phyloP scores from a whole-genome alignment of 2,888 invertebrate genomes.

The Ypsolopha scabrella region DNA sequence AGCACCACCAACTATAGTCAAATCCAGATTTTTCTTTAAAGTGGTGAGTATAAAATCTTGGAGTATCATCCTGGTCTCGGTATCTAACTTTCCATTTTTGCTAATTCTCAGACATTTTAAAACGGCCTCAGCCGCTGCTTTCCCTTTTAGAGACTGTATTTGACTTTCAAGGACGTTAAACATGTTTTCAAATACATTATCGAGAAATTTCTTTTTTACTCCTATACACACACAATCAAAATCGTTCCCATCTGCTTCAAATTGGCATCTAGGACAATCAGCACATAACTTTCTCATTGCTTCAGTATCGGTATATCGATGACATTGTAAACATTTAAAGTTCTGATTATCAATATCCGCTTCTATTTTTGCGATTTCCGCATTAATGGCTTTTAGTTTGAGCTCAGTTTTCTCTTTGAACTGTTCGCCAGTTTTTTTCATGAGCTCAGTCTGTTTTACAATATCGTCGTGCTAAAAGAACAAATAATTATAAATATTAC shows the following conservation, averaged over 20 bases:
- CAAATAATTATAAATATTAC: neutral
- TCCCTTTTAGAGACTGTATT: slow-evolving; percentile 31
- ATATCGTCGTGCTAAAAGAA: slow-evolving; percentile 38
- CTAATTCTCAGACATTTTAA: slow-evolving; percentile 37
- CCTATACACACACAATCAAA: slow-evolving; percentile 44
- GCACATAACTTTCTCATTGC: slow-evolving; percentile 38
- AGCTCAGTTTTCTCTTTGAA: slow-evolving; percentile 40
- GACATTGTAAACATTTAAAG: slow-evolving; percentile 33
- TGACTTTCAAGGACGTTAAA: slow-evolving; percentile 43
- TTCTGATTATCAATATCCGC: neutral
- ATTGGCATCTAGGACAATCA: slow-evolving; percentile 46
- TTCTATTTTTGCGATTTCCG: slow-evolving; percentile 25
- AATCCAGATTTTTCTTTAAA: slow-evolving; percentile 48
- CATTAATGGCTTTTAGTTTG: slow-evolving; percentile 31
- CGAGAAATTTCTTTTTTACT: slow-evolving; percentile 44
- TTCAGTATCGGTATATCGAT: slow-evolving; percentile 34
- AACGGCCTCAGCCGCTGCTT: slow-evolving; percentile 38
- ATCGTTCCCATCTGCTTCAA: slow-evolving; percentile 11
- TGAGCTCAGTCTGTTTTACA: slow-evolving; percentile 32
- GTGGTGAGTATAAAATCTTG: slow-evolving; percentile 44
- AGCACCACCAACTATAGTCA: slow-evolving; percentile 56
- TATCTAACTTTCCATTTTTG: slow-evolving; percentile 47
- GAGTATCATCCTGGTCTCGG: slow-evolving; percentile 31
- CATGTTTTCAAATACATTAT: slow-evolving; percentile 61
- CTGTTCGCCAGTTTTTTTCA: slow-evolving; percentile 27